phyloP scores from a whole-genome alignment of 2,113 vertebrate species.

The Gallinago media region DNA sequence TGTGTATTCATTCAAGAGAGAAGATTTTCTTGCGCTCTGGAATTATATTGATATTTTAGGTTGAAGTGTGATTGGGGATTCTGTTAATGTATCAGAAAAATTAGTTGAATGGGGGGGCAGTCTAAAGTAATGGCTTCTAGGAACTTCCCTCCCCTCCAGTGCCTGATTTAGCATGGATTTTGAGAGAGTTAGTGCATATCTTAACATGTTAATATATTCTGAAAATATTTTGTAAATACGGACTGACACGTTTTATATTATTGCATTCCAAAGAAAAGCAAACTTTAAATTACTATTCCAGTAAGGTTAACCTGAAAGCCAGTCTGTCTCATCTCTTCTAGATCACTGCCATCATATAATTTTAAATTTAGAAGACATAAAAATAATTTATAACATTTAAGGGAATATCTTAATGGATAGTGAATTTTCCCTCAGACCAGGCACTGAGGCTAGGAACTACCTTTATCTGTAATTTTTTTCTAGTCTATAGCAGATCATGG shows the following conservation, averaged over 20 bases:
- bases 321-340: not conserved
- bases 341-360: not conserved
- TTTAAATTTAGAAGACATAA: not conserved
- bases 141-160: not conserved
- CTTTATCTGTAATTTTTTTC: not conserved
- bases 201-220: not conserved
- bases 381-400: not conserved
- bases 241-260: not conserved
- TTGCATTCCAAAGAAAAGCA: not conserved
- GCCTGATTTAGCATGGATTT: not conserved
- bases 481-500: not conserved
- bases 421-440: not conserved
- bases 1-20: not conserved
- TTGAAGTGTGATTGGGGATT: not conserved
- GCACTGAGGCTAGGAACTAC: not conserved
- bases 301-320: not conserved
- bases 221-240: slow-evolving; percentile 9
- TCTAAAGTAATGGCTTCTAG: not conserved
- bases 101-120: not conserved
- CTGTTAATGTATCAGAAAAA: not conserved
- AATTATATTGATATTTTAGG: not conserved
- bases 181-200: not conserved
- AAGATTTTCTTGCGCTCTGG: not conserved
- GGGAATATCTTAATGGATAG: not conserved
- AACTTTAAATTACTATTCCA: not conserved